Percentiles rank a stretch among this genome's conserved stretches.
Conservation (phyloP, 1,140 invertebrate genomes). For the Belonocnema kinseyi region DNA sequence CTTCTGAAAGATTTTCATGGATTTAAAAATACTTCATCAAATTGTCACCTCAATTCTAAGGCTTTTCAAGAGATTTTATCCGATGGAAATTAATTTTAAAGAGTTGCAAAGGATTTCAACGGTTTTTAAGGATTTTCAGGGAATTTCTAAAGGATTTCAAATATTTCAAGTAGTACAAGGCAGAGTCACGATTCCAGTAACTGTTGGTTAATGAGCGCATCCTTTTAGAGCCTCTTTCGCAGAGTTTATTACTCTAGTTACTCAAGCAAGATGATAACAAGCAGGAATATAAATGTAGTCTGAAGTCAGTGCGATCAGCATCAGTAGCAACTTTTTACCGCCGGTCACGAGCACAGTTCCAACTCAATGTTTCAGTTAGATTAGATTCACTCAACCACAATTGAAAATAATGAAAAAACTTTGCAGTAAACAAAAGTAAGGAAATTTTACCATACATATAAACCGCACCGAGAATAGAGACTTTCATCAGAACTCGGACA, state of each 20-base stretch:
- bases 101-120: too few relatives aligned
- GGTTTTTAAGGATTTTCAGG: too few relatives aligned
- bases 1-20: too few relatives aligned
- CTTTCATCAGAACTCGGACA: constrained; percentile 8
- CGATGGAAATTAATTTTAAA: too few relatives aligned
- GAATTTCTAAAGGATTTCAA: too few relatives aligned
- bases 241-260: background rate
- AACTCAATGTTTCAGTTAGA: background rate
- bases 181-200: constrained; percentile 13
- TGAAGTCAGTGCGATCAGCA: background rate
- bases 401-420: constrained; percentile 28
- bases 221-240: constrained; percentile 4
- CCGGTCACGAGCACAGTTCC: background rate
- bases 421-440: constrained; percentile 24
- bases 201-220: constrained; percentile 17
- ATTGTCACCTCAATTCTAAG: too few relatives aligned
- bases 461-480: constrained; percentile 5
- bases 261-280: background rate
- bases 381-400: background rate
- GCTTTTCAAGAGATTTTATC: too few relatives aligned
- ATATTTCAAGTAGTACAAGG: background rate
- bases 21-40: too few relatives aligned
- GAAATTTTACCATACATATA: constrained; percentile 19
- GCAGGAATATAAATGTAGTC: too few relatives aligned
- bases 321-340: background rate